Conservation (phyloP, 2,113 vertebrate genomes). For the Donacobius atricapilla region DNA sequence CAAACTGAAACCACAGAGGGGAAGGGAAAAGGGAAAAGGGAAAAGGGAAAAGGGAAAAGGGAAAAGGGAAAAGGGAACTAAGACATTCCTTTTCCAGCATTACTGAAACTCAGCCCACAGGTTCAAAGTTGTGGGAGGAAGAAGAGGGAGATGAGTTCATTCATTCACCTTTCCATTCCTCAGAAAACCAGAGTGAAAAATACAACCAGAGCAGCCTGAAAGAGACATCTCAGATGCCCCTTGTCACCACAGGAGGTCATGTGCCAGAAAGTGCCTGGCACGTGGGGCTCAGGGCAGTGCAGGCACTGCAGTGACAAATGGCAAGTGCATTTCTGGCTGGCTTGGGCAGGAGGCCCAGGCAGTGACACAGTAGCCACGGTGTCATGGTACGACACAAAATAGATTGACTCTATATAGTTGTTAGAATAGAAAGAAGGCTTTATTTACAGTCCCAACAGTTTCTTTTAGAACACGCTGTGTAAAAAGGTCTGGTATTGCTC, state of each 20-base stretch:
- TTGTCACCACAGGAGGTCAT: accelerated
- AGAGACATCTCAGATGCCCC: not conserved
- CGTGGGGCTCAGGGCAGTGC: not conserved
- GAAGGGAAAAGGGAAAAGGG: no score
- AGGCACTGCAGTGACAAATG: not conserved
- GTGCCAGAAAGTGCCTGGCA: not conserved
- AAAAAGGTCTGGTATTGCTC: no score
- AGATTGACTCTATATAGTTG: no score
- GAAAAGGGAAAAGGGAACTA: not conserved
- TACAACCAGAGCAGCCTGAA: accelerated
- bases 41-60: not conserved
- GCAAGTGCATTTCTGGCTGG: not conserved
- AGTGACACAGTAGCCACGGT: not conserved
- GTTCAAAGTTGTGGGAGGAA: not conserved
- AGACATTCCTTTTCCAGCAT: not conserved
- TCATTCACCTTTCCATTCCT: not conserved
- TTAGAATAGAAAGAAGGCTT: no score
- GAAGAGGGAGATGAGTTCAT: not conserved
- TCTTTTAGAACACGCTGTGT: no score
- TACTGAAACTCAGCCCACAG: not conserved
- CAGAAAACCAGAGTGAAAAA: not conserved
- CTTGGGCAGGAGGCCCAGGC: not conserved
- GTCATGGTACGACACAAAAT: no score
- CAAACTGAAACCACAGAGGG: not conserved
- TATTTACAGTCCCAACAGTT: no score